These are phyloP conservation scores for Venturia canescens DNA, from an alignment of 1,140 invertebrate genomes.

Conservation along the genomic window DNA sequence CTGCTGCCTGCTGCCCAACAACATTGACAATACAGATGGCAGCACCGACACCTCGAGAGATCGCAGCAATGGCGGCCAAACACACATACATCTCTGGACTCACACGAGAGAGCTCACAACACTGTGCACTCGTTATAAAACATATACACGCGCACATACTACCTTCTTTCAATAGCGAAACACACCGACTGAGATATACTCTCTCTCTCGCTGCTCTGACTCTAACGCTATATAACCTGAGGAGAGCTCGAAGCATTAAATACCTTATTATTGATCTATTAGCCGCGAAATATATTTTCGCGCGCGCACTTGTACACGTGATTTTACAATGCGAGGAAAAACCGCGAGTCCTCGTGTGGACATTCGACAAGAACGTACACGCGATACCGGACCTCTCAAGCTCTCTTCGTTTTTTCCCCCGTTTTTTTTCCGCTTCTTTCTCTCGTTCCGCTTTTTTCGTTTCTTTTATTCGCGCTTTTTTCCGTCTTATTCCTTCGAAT, in stretches of 20 bases:
- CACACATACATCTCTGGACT: constrained; percentile 1
- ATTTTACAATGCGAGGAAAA: constrained; percentile 53
- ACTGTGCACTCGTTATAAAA: constrained; percentile 47
- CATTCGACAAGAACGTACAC: constrained; percentile 43
- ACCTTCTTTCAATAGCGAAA: not conserved
- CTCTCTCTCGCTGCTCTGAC: no score
- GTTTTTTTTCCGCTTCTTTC: constrained; percentile 9
- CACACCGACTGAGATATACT: not conserved
- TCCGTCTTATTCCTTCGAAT: constrained; percentile 4
- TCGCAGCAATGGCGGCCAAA: constrained; percentile 30
- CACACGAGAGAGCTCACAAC: constrained; percentile 22
- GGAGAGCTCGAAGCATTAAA: constrained; percentile 62
- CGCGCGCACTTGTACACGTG: constrained; percentile 66
- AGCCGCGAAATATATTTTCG: constrained; percentile 68
- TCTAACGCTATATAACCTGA: constrained; percentile 3
- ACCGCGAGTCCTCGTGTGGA: constrained; percentile 37
- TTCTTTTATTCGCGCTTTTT: not conserved
- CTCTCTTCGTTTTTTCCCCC: constrained; percentile 5
- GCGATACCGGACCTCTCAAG: constrained; percentile 16
- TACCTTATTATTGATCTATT: constrained; percentile 77
- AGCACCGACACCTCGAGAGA: constrained; percentile 65
- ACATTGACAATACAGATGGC: constrained; percentile 85
- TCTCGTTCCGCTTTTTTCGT: constrained; percentile 10
- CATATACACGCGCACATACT: constrained; percentile 47
- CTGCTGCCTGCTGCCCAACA: constrained; percentile 77